These are phyloP conservation scores for Hylaeus volcanicus DNA, from an alignment of 1,140 invertebrate genomes.

Conservation along the genomic window DNA sequence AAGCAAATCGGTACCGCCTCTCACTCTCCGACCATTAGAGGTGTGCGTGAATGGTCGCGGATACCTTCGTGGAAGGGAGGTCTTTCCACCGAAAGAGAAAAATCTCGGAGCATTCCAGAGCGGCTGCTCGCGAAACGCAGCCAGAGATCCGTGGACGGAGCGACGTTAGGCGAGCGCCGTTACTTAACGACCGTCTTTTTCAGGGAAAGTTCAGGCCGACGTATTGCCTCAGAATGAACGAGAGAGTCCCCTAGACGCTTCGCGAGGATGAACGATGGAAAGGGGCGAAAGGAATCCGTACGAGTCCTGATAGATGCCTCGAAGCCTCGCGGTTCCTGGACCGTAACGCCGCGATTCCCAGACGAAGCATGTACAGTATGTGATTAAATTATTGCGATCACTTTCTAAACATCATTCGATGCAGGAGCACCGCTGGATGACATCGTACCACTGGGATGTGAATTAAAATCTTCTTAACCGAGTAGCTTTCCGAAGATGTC, in stretches of 20 bases:
- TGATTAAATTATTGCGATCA: too few species aligned
- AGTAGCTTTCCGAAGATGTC: too few species aligned
- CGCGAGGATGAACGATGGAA: conserved; percentile 3
- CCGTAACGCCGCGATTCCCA: background rate
- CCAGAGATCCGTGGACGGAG: conserved; percentile 63
- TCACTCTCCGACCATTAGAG: conserved; percentile 69
- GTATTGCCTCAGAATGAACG: conserved; percentile 26
- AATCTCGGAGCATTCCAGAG: conserved; percentile 57
- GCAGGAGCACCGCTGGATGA: too few species aligned
- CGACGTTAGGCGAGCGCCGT: conserved; percentile 58
- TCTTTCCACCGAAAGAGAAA: conserved; percentile 52
- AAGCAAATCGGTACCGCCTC: conserved; percentile 77
- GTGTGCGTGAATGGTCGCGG: conserved; percentile 46
- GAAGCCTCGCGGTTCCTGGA: background rate
- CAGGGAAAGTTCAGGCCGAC: conserved; percentile 52
- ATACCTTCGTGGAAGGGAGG: conserved; percentile 48
- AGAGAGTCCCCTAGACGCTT: conserved; percentile 20
- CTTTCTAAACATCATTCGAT: too few species aligned
- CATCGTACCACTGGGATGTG: too few species aligned
- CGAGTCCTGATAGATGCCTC: background rate
- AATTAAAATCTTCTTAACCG: too few species aligned
- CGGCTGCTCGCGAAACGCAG: conserved; percentile 57
- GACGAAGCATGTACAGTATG: background rate
- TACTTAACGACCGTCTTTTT: conserved; percentile 54
- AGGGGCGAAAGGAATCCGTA: conserved; percentile 21